Evolutionary conservation across 2,797 vertebrate species (phyloP).

Genomic region (Taeniopygia guttata): DNA sequence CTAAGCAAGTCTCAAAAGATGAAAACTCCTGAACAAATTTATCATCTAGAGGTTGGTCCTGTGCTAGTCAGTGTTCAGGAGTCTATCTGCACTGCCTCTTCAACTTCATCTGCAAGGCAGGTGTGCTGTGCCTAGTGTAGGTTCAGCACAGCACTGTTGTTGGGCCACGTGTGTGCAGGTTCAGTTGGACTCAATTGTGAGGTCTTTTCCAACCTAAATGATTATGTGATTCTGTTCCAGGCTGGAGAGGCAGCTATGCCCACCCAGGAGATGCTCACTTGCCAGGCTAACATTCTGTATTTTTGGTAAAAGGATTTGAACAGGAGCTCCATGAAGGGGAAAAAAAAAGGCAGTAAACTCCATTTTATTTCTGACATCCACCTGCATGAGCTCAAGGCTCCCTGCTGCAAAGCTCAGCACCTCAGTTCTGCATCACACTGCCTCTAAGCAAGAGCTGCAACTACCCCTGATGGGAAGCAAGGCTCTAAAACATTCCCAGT

Average conservation of each 20-base stretch:
- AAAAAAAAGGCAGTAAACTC: neutral
- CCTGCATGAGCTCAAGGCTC: neutral
- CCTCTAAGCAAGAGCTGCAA: neutral
- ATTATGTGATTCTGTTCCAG: neutral
- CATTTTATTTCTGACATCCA: neutral
- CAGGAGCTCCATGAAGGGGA: fast-evolving
- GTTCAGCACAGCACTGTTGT: fast-evolving
- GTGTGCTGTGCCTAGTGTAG: fast-evolving
- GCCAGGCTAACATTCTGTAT: neutral
- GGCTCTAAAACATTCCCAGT: neutral
- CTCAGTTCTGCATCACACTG: neutral
- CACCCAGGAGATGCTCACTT: fast-evolving
- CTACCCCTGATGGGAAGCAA: neutral
- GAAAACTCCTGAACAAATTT: neutral
- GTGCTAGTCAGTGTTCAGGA: neutral
- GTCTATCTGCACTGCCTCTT: neutral
- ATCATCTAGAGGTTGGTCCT: neutral
- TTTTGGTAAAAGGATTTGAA: neutral
- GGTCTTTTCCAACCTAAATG: neutral
- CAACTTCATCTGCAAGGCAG: neutral
- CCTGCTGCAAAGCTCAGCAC: neutral
- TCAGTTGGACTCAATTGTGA: neutral
- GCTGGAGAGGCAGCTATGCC: neutral
- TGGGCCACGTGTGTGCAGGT: no score
- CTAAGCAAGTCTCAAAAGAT: neutral